Conservation (phyloP, 2,113 vertebrate species). For the Neogobius melanostomus region DNA sequence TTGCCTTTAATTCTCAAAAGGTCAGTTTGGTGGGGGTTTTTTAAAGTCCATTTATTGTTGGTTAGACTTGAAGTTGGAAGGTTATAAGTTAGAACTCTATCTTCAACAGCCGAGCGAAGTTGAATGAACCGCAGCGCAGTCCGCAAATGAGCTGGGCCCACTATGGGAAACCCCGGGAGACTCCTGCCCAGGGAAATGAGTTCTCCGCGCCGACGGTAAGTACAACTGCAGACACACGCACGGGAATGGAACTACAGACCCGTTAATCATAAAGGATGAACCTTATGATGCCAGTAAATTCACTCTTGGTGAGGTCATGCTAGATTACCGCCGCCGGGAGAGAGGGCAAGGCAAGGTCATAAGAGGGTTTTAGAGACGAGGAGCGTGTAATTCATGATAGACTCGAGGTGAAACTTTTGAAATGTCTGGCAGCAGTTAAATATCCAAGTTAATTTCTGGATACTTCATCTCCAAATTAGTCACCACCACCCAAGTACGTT, state of each 20-base stretch:
- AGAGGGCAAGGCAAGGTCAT: not conserved
- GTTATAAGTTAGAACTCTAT: constrained; percentile 12
- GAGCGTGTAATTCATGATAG: no score
- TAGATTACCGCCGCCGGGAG: not conserved
- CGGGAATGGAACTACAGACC: not conserved
- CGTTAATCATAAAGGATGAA: constrained; percentile 7
- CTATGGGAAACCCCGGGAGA: not conserved
- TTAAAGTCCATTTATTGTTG: no score
- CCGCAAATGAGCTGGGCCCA: not conserved
- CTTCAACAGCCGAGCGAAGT: constrained; percentile 13
- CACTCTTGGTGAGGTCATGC: not conserved
- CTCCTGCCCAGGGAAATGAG: constrained; percentile 1
- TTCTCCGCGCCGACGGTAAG: constrained; percentile 11
- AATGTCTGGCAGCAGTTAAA: no score
- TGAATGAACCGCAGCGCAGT: constrained; percentile 4
- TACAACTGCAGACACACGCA: not conserved
- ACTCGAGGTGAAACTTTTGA: no score
- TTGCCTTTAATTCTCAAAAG: no score
- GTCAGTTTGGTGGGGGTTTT: no score
- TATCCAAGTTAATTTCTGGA: no score
- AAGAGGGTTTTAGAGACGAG: no score
- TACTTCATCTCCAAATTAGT: no score
- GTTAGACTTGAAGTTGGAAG: no score
- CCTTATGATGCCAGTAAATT: not conserved
- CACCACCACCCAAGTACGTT: no score